Base-by-base conservation (phyloP, 2,113 vertebrate genomes). In the Amia ocellicauda region DNA sequence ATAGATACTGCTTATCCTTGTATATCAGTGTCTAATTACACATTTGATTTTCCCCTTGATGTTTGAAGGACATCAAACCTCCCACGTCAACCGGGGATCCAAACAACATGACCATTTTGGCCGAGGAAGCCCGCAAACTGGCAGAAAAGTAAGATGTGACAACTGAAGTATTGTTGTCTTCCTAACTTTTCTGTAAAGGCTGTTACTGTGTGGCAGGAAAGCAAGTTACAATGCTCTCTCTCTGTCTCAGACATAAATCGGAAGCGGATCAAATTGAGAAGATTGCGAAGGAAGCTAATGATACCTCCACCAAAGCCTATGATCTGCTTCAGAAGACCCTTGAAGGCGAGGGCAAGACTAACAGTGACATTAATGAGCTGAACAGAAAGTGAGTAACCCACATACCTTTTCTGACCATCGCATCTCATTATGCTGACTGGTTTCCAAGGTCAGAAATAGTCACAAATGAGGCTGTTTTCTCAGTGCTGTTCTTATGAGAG, bases 81-180 rank as follows among this genome's bases (percentile, higher is more conserved):
- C 91, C 92, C 0, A 87, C 88, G 3, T 87, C 89, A n/a, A 69
- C 83, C 0, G 83, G 92, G 47, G 94, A 94, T 17, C 94, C 96
- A 0, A 98, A 93, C 86, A 99, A 98, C 78, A 96, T 99, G 94
- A 99, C 97, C 16, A 70, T 95, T 3, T 74, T 98, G 83, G 97
- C 95, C 4, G 96, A 98, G 81, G 97, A 99, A 72, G 97, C 97
- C 0, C 91, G 93, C 1, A 89, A 73, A 7, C 89, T 98, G 20
- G 94, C 96, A 0, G 91, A 98, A 53, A 94, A 93, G 97, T 98
- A 84, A 80, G 81, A 13, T 26, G 5, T 8, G 3, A 43, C n/a
- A 14, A 23, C 17, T 31, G 45, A 10, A n/a, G 17, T 24, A 24
- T n/a, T 24, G 4, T 63, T 22, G 17, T 9, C 16, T n/a, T 47